phyloP scores from a whole-genome alignment of 1,140 invertebrate genomes.

The Eciton burchellii region DNA sequence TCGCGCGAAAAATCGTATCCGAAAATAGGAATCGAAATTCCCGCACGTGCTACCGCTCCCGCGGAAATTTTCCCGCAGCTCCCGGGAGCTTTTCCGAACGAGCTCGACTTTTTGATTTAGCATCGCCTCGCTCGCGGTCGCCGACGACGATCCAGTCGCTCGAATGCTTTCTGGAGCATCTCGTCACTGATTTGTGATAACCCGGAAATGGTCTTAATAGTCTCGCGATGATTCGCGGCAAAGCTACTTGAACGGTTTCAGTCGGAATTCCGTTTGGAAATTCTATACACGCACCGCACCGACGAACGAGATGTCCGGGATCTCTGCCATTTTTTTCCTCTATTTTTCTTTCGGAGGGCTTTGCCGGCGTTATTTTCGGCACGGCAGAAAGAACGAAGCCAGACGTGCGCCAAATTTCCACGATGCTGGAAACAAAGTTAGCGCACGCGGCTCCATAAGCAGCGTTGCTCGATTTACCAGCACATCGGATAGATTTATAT shows the following conservation, averaged over 20 bases:
- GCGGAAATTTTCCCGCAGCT: constrained; percentile 39
- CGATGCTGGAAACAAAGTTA: constrained; percentile 22
- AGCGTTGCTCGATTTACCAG: constrained; percentile 14
- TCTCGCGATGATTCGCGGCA: constrained; percentile 12
- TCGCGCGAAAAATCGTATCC: background rate
- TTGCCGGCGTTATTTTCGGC: constrained; percentile 12
- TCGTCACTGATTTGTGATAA: constrained; percentile 72
- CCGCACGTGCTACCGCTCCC: constrained; percentile 11
- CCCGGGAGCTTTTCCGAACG: constrained; percentile 11
- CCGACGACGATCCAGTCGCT: constrained; percentile 71
- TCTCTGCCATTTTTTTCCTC: no score
- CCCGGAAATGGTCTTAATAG: constrained; percentile 72
- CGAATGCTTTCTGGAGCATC: constrained; percentile 74
- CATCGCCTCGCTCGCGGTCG: constrained; percentile 74
- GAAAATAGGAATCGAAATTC: constrained; percentile 64
- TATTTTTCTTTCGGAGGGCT: background rate
- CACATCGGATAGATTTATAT: background rate
- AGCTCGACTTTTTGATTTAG: constrained; percentile 70
- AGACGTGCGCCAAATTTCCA: background rate
- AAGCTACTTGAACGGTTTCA: background rate
- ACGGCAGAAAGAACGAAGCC: background rate
- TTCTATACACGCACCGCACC: background rate
- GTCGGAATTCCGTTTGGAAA: constrained; percentile 6
- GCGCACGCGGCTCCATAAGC: background rate
- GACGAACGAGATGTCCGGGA: constrained; percentile 10